Conservation (phyloP, 2,888 invertebrate species). For the Caenorhabditis sp. region DNA sequence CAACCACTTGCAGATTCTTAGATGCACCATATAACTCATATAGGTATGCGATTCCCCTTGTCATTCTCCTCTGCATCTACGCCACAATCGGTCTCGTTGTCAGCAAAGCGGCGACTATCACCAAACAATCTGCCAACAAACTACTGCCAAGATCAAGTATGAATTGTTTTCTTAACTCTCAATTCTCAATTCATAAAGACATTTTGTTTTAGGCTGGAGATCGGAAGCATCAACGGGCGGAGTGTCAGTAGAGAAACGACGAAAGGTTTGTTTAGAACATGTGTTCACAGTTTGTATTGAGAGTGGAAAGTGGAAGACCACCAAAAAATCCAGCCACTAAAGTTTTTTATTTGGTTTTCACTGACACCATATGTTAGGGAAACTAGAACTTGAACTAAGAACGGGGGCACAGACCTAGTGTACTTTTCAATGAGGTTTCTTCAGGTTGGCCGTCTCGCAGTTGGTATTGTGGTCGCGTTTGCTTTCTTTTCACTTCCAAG, state of each 20-base stretch:
- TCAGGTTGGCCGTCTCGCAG: constrained; percentile 91
- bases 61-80: constrained; percentile 83
- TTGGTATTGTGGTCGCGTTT: constrained; percentile 92
- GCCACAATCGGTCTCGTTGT: constrained; percentile 83
- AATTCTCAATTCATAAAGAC: background rate
- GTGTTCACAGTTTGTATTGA: constrained; percentile 57
- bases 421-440: constrained; percentile 84
- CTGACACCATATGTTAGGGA: constrained; percentile 53
- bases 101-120: constrained; percentile 68
- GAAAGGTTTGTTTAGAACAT: constrained; percentile 67
- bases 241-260: constrained; percentile 67
- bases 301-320: too few species aligned
- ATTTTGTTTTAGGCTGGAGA: constrained; percentile 56
- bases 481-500: constrained; percentile 93
- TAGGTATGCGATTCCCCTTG: constrained; percentile 83
- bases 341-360: constrained; percentile 42
- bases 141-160: constrained; percentile 63
- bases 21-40: constrained; percentile 38
- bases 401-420: constrained; percentile 17
- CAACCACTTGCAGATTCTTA: background rate
- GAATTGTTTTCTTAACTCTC: constrained; percentile 10
- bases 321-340: too few species aligned
- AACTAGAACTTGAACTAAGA: too few species aligned
- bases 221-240: constrained; percentile 69
- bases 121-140: constrained; percentile 68